Base-by-base conservation (phyloP, 2,113 vertebrate genomes). In the Macrotis lagotis region DNA sequence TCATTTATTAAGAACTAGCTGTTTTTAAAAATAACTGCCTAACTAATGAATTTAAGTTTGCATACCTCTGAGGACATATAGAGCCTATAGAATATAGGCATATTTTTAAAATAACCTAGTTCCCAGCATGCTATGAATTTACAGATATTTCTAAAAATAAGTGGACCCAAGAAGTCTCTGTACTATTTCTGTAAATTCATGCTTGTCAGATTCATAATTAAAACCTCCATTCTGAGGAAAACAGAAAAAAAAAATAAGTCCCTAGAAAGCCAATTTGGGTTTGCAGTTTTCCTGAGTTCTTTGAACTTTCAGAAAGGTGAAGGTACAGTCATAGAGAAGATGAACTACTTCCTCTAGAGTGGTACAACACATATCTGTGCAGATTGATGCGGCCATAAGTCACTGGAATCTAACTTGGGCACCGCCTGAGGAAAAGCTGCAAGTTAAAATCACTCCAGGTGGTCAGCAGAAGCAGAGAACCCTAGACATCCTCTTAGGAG, bases 371-470 rank as follows among this genome's bases (percentile, higher is more conserved):
- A 97, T 97, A 98, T 98, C 97, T 95, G 59, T 94, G 51, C 48
- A 96, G 96, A 96, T 50, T 95, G 97, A 97, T 97, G 93, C 93
- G 97, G 96, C 12, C 96, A 11, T 98, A 98, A 98, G 96, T 98
- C 97, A 98, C 89, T 66, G 89, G 92, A 96, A 83, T 66, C 96
- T 95, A 97, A 97, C 95, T 96, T 93, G 92, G 95, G 94, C 96
- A 50, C 88, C 97, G 95, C 74, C 92, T 93, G 94, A 98, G 97
- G 96, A 96, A 98, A 97, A 96, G 93, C 96, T 97, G 94, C 97
- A 96, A 97, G 91, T 93, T 97, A 97, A 98, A 98, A 97, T 95
- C 97, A 97, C 96, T 98, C 94, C 96, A 97, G 97, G 91, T 97
- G 94, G 96, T 95, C 94, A 55, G 91, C 95, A 95, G 25, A 96